Evolutionary conservation across 1,140 invertebrate genomes (phyloP).

Genomic region (Pseudomyrmex concolor): DNA sequence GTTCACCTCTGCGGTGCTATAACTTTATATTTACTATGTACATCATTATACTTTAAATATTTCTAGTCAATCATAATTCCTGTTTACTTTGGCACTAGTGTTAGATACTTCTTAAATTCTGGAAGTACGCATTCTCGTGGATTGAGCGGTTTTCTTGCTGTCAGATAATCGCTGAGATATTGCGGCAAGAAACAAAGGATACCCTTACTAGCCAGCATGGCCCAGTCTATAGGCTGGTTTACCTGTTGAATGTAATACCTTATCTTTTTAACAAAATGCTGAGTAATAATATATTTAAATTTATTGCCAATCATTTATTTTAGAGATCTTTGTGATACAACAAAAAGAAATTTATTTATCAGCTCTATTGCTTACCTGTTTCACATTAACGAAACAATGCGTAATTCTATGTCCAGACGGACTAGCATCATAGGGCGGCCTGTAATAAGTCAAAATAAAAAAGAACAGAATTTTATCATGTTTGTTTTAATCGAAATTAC

Average conservation of each 20-base stretch:
- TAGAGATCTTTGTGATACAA: too few relatives aligned
- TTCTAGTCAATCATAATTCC: too few relatives aligned
- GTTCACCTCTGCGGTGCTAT: too few relatives aligned
- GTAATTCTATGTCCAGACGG: constrained; percentile 82
- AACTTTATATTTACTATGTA: too few relatives aligned
- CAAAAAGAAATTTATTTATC: not conserved
- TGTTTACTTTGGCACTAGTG: constrained; percentile 77
- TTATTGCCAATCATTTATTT: too few relatives aligned
- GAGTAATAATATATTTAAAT: too few relatives aligned
- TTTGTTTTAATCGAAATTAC: constrained; percentile 1
- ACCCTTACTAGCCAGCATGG: constrained; percentile 83
- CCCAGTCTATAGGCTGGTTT: constrained; percentile 84
- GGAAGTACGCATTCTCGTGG: constrained; percentile 82
- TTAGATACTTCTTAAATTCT: constrained; percentile 83
- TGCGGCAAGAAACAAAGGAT: constrained; percentile 86
- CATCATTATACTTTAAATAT: too few relatives aligned
- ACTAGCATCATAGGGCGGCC: constrained; percentile 80
- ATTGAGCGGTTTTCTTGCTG: constrained; percentile 78
- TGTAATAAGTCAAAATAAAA: constrained; percentile 53
- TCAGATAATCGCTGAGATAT: constrained; percentile 86
- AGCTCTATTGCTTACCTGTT: constrained; percentile 74
- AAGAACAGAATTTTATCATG: not conserved
- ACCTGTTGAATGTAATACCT: constrained; percentile 53
- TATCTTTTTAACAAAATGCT: not conserved
- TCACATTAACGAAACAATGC: constrained; percentile 86